Base-by-base conservation (phyloP, 2,888 invertebrate species). In the Strigamia transsilvanica region DNA sequence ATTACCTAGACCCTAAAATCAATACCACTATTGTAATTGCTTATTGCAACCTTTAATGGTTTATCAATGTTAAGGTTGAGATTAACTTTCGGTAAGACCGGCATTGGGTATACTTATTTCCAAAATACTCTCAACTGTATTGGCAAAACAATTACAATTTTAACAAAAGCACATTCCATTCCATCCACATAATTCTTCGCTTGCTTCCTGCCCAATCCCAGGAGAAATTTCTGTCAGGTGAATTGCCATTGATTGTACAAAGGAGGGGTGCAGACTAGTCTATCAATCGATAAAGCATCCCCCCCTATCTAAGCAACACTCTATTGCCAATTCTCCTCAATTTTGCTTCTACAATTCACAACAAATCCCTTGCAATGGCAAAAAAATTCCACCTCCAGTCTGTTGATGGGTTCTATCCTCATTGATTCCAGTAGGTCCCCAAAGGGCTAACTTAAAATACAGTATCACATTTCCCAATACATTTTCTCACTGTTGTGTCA, bases 381-480 rank as follows among this genome's bases (percentile, higher is more conserved):
- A 80, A 80, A 4, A 18, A 80, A 21, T 51, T 23, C 73, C 73
- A 42, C 27, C n/a, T 46, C 15, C 46, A n/a, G n/a, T 46, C 15
- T 46, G 9, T 7, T 38, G 38, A 38, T 46, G 46, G 46, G 15
- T 46, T 46, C 12, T 46, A 38, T 38, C 38, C 38, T 46, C 12
- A 46, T 46, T 46, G 46, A 46, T 46, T 46, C 42, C 46, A n/a
- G 1, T 46, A 46, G 46, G 38, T 38, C 38, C 38, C 38, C 10
- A 10, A 38, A 9, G 38, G 6, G 6, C 38, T 10, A 38, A 27
- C 27, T 27, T 10, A 38, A 10, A 9, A 10, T 38, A 6, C 0
- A 6, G 10, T 38, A 38, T 38, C 38, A 38, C 38, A 38, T 38
- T 38, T 38, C 38, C 38, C 38, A 6, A 38, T 9, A 38, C 38